Base-by-base conservation (phyloP, 2,797 vertebrate species). In the Tinamus major region DNA sequence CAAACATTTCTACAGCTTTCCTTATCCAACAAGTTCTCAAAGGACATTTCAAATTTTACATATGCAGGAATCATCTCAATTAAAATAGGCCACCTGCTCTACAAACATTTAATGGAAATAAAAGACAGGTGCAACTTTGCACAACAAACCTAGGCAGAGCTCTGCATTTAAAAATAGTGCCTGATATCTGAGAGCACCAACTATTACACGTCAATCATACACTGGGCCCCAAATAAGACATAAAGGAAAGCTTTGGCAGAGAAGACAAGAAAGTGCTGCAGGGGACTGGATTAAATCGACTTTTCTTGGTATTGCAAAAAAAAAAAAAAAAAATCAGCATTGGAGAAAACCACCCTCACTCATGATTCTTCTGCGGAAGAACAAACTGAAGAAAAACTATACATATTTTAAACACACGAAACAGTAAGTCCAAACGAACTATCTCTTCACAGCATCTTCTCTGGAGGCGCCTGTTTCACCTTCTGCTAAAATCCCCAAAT, bases 381-480 rank as follows among this genome's bases (percentile, higher is more conserved):
- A 44, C 1, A 1, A 77, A 89, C 17, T 13, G 55, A 77, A 83
- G 53, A 4, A 53, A 53, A 35, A 44, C 3, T 48, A 21, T 12
- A 15, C 27, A 8, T 12, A 24, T 1, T 51, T 37, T 46, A 62
- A 80, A 41, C 7, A 55, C n/a, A 31, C 27, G 78, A 62, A 93
- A 72, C 16, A 1, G 0, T 46, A 89, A 69, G 3, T 4, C 6
- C 7, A 69, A 79, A 65, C 3, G 4, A 80, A 78, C 27, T 5
- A 11, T 4, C 26, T 67, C 29, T 56, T 56, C 29, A 19, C 29
- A 15, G 53, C 29, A 56, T 31, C 53, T n/a, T n/a, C 31, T 56
- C 31, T 17, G 18, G 55, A n/a, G 9, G 76, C 24, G 2, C 10
- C 6, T 42, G 58, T 20, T 17, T 14, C 48, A 90, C 41, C 44